Conservation (phyloP, 2,888 invertebrate species). For the Platerodrilus igneus region DNA sequence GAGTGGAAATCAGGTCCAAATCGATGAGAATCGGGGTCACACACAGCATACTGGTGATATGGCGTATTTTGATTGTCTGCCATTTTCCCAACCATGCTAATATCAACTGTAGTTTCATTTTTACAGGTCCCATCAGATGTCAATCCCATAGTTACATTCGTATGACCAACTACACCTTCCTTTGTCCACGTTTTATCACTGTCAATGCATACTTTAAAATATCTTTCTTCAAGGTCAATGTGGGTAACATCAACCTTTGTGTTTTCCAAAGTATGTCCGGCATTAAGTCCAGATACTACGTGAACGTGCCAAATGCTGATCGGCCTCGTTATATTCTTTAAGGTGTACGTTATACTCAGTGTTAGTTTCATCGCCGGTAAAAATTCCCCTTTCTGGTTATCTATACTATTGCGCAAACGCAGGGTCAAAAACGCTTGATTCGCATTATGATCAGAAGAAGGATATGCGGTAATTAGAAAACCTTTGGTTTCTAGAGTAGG, state of each 20-base stretch:
- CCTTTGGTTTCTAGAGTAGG: slow-evolving; percentile 26
- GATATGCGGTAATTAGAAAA: slow-evolving; percentile 19
- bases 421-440: slow-evolving; percentile 38
- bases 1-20: slow-evolving; percentile 27
- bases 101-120: slow-evolving; percentile 37
- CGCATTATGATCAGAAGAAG: slow-evolving; percentile 33
- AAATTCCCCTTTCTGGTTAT: slow-evolving; percentile 22
- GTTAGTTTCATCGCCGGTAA: slow-evolving; percentile 30
- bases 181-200: slow-evolving; percentile 36
- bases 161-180: slow-evolving; percentile 36
- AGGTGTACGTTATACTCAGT: slow-evolving; percentile 35
- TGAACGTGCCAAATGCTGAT: slow-evolving; percentile 41
- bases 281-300: slow-evolving; percentile 33
- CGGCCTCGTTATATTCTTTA: slow-evolving; percentile 36
- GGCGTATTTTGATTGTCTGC: slow-evolving; percentile 40
- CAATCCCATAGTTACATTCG: slow-evolving; percentile 37
- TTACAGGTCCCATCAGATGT: slow-evolving; percentile 39
- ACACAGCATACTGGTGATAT: slow-evolving; percentile 28
- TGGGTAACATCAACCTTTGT: slow-evolving; percentile 39
- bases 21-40: slow-evolving; percentile 32
- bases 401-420: slow-evolving; percentile 32
- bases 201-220: slow-evolving; percentile 44
- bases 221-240: slow-evolving; percentile 37
- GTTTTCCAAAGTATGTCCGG: slow-evolving; percentile 36
- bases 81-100: slow-evolving; percentile 38